Evolutionary conservation across 2,888 invertebrate genomes (phyloP).

Genomic region (Drosophila leonis): DNA sequence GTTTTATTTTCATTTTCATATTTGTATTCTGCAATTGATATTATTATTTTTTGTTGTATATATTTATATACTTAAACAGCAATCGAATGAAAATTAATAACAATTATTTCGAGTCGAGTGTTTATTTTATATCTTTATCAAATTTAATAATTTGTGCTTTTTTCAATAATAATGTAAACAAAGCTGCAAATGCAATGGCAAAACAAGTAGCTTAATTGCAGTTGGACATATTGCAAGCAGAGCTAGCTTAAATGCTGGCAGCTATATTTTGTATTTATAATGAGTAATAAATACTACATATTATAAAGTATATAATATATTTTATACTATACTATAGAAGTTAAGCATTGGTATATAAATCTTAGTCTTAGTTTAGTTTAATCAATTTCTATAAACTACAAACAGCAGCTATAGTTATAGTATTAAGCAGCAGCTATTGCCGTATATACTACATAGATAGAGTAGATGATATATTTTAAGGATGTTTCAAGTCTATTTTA

Average conservation of each 20-base stretch:
- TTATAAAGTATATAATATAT: too few species aligned
- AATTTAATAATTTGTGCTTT: background rate
- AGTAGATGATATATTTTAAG: background rate
- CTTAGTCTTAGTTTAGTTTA: too few species aligned
- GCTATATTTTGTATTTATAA: background rate
- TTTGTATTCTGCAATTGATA: constrained; percentile 10
- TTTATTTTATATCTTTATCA: background rate
- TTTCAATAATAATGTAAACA: background rate
- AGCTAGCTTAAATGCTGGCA: background rate
- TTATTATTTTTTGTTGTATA: background rate
- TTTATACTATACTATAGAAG: too few species aligned
- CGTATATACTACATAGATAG: background rate
- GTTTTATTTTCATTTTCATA: constrained; percentile 20
- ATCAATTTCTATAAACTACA: too few species aligned
- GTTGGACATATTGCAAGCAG: background rate
- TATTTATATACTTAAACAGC: background rate
- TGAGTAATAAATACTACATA: background rate
- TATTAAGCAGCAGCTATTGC: too few species aligned
- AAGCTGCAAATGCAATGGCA: background rate
- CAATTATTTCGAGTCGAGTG: constrained; percentile 2
- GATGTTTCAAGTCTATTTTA: too few species aligned
- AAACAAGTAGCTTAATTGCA: background rate
- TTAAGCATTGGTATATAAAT: too few species aligned
- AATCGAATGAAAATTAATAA: constrained; percentile 16
- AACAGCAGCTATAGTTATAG: too few species aligned